Conservation (phyloP, 2,888 invertebrate genomes). For the Melinopterus prodromus region DNA sequence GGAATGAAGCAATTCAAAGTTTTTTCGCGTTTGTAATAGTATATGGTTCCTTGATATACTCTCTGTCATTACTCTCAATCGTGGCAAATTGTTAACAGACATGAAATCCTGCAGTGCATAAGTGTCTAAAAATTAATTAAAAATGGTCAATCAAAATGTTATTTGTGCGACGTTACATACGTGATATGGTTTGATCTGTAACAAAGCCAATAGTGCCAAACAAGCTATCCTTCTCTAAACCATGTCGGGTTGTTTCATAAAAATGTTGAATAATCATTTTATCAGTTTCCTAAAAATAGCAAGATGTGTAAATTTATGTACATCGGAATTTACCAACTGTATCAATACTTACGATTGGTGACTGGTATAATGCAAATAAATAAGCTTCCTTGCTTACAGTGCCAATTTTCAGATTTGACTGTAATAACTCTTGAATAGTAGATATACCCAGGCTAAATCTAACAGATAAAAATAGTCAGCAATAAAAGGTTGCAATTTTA, state of each 20-base stretch:
- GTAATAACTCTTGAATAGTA: neutral
- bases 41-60: conserved; percentile 13
- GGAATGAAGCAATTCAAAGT: neutral
- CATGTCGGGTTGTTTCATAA: neutral
- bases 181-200: neutral
- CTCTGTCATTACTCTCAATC: neutral
- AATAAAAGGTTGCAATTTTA: neutral
- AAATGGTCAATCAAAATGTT: neutral
- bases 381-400: neutral
- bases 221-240: neutral
- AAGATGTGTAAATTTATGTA: neutral
- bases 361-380: neutral
- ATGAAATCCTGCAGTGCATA: neutral
- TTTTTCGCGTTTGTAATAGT: neutral
- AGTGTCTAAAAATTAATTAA: neutral
- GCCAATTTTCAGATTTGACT: neutral
- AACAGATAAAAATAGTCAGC: neutral
- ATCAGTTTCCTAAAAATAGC: neutral
- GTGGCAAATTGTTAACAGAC: neutral
- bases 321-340: no score
- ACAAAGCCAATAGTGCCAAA: neutral
- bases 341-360: neutral
- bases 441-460: neutral
- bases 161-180: neutral
- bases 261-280: neutral